Conservation (phyloP, 2,888 invertebrate species). For the Caenorhabditis zanzibari region DNA sequence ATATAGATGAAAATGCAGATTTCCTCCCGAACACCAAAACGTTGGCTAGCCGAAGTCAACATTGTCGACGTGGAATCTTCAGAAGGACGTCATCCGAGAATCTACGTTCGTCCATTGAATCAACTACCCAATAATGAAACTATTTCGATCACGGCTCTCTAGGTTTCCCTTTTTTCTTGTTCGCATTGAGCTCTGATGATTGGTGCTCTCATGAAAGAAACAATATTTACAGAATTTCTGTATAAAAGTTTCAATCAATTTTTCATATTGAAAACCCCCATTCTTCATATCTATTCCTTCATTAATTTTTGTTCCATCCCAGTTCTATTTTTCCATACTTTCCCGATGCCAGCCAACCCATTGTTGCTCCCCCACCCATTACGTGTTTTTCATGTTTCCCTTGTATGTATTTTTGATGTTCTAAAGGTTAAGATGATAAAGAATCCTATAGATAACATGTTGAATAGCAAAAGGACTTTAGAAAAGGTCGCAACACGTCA, state of each 20-base stretch:
- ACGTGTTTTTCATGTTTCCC: conserved; percentile 28
- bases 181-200: conserved; percentile 5
- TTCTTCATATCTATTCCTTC: conserved; percentile 31
- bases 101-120: conserved; percentile 67
- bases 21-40: conserved; percentile 55
- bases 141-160: conserved; percentile 66
- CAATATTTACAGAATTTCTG: no score
- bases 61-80: conserved; percentile 71
- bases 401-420: conserved; percentile 12
- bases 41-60: conserved; percentile 79
- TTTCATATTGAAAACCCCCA: conserved; percentile 37
- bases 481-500: not conserved
- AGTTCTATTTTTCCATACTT: conserved; percentile 15
- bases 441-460: not conserved
- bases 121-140: conserved; percentile 45
- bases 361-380: conserved; percentile 20
- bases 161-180: not conserved
- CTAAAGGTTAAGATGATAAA: not conserved
- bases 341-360: conserved; percentile 23
- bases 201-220: not conserved
- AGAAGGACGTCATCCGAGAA: conserved; percentile 70
- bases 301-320: conserved; percentile 10
- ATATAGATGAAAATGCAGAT: conserved; percentile 60
- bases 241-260: conserved; percentile 8
- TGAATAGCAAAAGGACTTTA: not conserved